A percentile compares a stretch with the other conserved stretches of the same genome.
phyloP scores from a whole-genome alignment of 2,888 invertebrate genomes.

The Deilephila porcellus region DNA sequence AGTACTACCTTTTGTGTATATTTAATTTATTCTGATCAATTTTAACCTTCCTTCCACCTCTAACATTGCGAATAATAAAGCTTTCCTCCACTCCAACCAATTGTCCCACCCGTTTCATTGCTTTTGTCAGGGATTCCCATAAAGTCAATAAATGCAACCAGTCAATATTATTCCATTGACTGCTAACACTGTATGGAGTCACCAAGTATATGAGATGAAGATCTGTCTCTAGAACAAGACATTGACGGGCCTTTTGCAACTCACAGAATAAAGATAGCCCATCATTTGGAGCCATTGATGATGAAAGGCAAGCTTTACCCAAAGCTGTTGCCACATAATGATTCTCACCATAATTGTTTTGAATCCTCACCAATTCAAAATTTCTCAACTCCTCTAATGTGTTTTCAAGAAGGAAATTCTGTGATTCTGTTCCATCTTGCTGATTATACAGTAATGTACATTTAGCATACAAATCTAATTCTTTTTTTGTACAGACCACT shows the following conservation, averaged over 20 bases:
- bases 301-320: slow-evolving; percentile 96
- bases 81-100: slow-evolving; percentile 95
- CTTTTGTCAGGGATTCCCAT: slow-evolving; percentile 92
- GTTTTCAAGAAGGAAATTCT: slow-evolving; percentile 68
- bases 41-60: slow-evolving; percentile 86
- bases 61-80: slow-evolving; percentile 91
- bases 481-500: slow-evolving; percentile 88
- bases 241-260: slow-evolving; percentile 93
- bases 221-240: slow-evolving; percentile 96
- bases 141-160: slow-evolving; percentile 91
- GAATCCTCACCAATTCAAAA: slow-evolving; percentile 92
- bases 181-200: slow-evolving; percentile 95
- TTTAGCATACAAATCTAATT: slow-evolving; percentile 90
- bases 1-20: slow-evolving; percentile 86
- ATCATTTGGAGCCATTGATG: slow-evolving; percentile 97
- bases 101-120: slow-evolving; percentile 94
- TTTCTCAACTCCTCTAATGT: slow-evolving; percentile 89
- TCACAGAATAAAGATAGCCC: slow-evolving; percentile 95
- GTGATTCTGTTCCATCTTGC: slow-evolving; percentile 53
- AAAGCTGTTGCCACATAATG: slow-evolving; percentile 92
- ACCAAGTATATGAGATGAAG: slow-evolving; percentile 97
- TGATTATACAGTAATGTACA: slow-evolving; percentile 88
- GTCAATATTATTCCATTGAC: slow-evolving; percentile 91
- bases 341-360: slow-evolving; percentile 75
- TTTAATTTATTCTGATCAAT: slow-evolving; percentile 83